These are phyloP conservation scores for Oryctolagus cuniculus DNA, from an alignment of 2,113 vertebrate species.

Conservation along the genomic window DNA sequence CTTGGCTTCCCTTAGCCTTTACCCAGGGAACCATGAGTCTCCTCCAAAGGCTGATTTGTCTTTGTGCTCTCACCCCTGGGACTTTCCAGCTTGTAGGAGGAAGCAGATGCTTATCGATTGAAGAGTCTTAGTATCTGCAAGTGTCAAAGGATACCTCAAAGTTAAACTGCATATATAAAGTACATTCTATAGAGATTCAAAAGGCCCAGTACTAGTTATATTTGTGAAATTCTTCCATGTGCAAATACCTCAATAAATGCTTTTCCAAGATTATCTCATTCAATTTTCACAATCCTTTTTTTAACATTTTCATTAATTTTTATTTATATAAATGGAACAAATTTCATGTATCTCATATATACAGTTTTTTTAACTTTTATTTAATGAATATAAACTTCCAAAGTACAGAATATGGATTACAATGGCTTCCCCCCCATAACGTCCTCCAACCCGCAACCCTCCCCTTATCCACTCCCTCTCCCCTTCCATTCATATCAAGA, in stretches of 20 bases:
- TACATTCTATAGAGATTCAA: not conserved
- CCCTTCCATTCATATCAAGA: too few species aligned
- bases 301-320: too few species aligned
- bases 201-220: not conserved
- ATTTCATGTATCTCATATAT: too few species aligned
- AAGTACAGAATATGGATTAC: too few species aligned
- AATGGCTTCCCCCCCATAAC: too few species aligned
- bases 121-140: conserved; percentile 56
- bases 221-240: not conserved
- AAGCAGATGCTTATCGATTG: not conserved
- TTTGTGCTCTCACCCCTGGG: not conserved
- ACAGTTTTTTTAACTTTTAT: too few species aligned
- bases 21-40: conserved; percentile 22
- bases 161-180: not conserved
- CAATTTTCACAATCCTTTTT: not conserved
- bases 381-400: too few species aligned
- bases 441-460: too few species aligned
- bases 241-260: not conserved
- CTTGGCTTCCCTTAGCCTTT: not conserved
- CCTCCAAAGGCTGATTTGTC: conserved; percentile 23
- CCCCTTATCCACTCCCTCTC: too few species aligned
- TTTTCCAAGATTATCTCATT: not conserved
- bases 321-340: too few species aligned
- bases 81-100: not conserved
- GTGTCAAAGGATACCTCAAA: not conserved